phyloP scores from a whole-genome alignment of 1,140 invertebrate genomes.

The Neelides sp. region DNA sequence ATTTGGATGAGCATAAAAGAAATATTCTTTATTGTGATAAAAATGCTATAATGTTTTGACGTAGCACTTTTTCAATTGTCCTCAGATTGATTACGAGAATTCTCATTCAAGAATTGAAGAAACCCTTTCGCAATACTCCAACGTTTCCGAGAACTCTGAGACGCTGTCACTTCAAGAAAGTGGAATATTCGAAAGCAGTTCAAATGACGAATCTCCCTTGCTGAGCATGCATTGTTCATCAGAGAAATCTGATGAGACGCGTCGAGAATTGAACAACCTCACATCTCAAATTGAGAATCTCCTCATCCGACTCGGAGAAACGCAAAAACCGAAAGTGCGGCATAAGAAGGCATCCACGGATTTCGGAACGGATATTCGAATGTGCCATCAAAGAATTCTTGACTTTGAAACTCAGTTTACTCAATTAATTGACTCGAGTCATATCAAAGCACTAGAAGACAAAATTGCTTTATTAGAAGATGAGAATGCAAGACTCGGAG shows the following conservation, averaged over 20 bases:
- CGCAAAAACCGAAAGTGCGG: neutral
- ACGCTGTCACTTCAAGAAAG: conserved; percentile 44
- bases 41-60: too few species aligned
- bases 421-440: conserved; percentile 23
- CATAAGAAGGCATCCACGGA: conserved; percentile 14
- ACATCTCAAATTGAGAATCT: conserved; percentile 42
- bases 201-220: conserved; percentile 14
- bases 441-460: conserved; percentile 42
- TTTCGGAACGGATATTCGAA: conserved; percentile 24
- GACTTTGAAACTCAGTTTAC: conserved; percentile 26
- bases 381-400: conserved; percentile 25
- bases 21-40: too few species aligned
- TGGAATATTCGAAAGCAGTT: conserved; percentile 46
- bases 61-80: too few species aligned
- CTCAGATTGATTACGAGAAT: conserved; percentile 19
- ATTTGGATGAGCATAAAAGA: too few species aligned
- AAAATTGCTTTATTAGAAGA: conserved; percentile 43
- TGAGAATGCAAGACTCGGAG: conserved; percentile 47
- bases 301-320: conserved; percentile 28
- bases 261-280: conserved; percentile 45
- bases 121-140: too few species aligned
- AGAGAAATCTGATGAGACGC: conserved; percentile 39
- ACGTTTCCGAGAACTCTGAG: too few species aligned
- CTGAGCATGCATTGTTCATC: conserved; percentile 30
- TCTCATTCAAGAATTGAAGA: conserved; percentile 26